phyloP scores from a whole-genome alignment of 2,113 vertebrate genomes.

The Tauraco erythrolophus region DNA sequence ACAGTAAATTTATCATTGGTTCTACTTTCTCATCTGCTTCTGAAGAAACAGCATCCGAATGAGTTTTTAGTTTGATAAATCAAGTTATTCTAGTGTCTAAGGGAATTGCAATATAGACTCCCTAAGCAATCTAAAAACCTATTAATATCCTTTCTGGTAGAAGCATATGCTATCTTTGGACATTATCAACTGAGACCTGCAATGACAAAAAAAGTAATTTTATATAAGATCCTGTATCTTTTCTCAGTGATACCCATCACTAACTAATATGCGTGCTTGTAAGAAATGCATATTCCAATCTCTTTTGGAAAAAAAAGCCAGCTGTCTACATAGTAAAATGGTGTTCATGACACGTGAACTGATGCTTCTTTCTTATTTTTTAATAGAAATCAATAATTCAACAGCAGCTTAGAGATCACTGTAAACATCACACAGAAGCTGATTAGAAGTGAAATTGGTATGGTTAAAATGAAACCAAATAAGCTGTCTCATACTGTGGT shows the following conservation, averaged over 20 bases:
- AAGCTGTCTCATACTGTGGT: background rate
- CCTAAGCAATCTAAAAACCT: background rate
- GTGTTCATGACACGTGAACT: background rate
- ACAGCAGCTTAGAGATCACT: background rate
- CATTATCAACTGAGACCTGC: background rate
- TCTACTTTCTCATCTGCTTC: background rate
- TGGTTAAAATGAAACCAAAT: constrained; percentile 30
- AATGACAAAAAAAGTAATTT: background rate
- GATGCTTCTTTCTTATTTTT: background rate
- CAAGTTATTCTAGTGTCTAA: background rate
- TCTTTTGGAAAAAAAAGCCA: background rate
- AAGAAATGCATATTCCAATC: background rate
- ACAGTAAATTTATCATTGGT: background rate
- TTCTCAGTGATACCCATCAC: background rate
- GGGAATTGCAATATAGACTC: background rate
- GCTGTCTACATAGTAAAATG: background rate
- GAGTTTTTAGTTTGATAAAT: background rate
- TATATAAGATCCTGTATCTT: background rate
- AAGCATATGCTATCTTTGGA: background rate
- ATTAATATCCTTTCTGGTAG: background rate
- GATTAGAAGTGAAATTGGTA: constrained; percentile 23
- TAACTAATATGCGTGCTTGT: background rate
- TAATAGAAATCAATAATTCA: constrained; percentile 4
- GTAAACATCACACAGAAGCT: background rate
- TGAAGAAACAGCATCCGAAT: background rate